Base-by-base conservation (phyloP, 2,113 vertebrate genomes). In the Caloenas nicobarica region DNA sequence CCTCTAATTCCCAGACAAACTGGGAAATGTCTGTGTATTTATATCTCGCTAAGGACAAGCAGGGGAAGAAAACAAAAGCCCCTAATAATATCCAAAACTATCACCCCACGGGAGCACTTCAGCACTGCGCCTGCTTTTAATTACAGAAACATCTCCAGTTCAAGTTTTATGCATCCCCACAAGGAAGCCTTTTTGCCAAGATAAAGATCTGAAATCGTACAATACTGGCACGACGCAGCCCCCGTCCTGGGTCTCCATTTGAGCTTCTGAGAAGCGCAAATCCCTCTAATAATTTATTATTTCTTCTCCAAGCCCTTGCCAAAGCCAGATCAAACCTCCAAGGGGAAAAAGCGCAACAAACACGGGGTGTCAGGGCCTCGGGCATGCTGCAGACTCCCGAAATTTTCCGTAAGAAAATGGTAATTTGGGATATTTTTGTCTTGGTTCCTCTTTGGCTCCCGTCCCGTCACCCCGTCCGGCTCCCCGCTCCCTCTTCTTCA, bases 121-220 rank as follows among this genome's bases (percentile, higher is more conserved):
- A 93, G 89, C 94, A 73, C 65, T 0, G 22, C 60, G 90, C 54
- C 94, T 94, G 91, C 79, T 93, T 95, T 89, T 56, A 66, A 96
- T 93, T 80, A 90, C 38, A 46, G 85, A 57, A 80, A 61, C 89
- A 72, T 89, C 84, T 69, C 89, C 11, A 92, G 73, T 46, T 83
- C 69, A 5, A 95, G 73, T 79, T 95, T 69, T 58, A 61, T 6
- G 0, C 91, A 76, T 69, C 93, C 93, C 91, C 96, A 72, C 16
- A 7, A 95, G 93, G 94, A 56, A 81, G 88, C 60, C 28, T 88
- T 57, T 83, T 42, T 51, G 93, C 90, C 93, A 70, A 96, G 94
- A 96, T 90, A 95, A 96, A 95, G 93, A 94, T 96, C 94, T 90
- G 80, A 29, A 71, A 34, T 44, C 1, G 40, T 48, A 95, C 94